Evolutionary conservation across 2,797 vertebrate genomes (phyloP), one percentile per base, ranked within the genome.

Genomic region (Gymnoscopelus microlampas): DNA sequence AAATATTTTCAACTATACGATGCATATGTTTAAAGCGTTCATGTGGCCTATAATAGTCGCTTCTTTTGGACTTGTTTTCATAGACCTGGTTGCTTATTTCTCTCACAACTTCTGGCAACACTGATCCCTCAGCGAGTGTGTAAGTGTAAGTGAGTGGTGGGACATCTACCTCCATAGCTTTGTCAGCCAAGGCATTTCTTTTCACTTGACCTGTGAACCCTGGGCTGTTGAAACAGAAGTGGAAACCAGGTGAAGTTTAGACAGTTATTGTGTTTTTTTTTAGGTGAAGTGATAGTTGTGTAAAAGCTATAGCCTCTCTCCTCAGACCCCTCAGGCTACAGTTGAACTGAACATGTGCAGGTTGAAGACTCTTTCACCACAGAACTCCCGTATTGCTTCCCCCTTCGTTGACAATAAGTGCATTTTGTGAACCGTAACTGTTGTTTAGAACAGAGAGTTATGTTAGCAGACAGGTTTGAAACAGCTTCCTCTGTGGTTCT

Each of bases 161-260:
- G 85, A 83, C 64, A 67, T 72, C 80, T 63, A 76, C 73, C 49
- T 71, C 60, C 79, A 85, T 80, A 83, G 72, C 79, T 76, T 78
- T 88, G 86, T 87, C 80, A 87, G 82, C 29, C n/a, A 76, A 83
- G 80, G 76, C 79, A 82, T 78, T 83, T 74, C 81, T 88, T 85
- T 84, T 82, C 54, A 54, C 59, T 70, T 85, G 80, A 85, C 78
- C 80, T 85, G 48, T 85, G 84, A 90, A 67, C 80, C 35, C 50
- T 39, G 54, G 63, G 74, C 70, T 0, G 54, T 77, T 67, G 73
- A 86, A 88, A 79, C 81, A 88, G 82, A 88, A 84, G 86, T 84
- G 74, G 63, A 81, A 84, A 87, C 76, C 86, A 87, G 82, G 78
- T 88, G 80, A 89, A 69, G 68, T 74, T 68, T 4, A 71, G 74